Base-by-base conservation (phyloP, 2,888 invertebrate genomes). In the Actias luna region DNA sequence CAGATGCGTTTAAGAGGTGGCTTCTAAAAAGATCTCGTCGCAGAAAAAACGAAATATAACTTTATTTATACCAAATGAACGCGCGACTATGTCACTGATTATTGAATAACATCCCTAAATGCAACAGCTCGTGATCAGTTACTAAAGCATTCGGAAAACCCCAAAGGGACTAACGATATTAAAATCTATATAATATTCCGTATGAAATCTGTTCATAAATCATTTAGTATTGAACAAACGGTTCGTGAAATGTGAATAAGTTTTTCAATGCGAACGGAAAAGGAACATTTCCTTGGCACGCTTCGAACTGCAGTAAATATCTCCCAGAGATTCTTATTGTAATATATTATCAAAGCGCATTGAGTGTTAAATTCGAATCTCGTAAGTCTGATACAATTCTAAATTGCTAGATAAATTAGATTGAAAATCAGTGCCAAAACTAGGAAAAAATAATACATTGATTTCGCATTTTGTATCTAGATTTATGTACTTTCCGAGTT, bases 241-340 rank as follows among this genome's bases (percentile, higher is more conserved):
- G 12, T 55, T 18, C 29, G 39, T 61, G 29, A 61, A 61, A 61
- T 57, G 14, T 52, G 57, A 39, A 29, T 52, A 18, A 36, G 29
- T 57, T 61, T 61, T 57, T 39, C 22, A 52, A 18, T 2, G 16
- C 27, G 31, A 33, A 50, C 18, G 50, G 22, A 18, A 36, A 55
- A 35, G 63, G 69, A 68, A 68, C 74, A 67, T 71, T 76, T 63
- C 65, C 63, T 72, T 69, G 66, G 73, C 72, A 69, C 72, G 63
- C 68, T 66, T 67, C 67, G 58, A 64, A 70, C 69, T 64, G n/a
- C 61, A 65, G 52, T 42, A 68, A 67, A 42, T 31, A 25, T 12
- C 33, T 33, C 31, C 16, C 33, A 14, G 16, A 29, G 5, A 18
- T 27, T 33, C n/a, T 27, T 61, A 58, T 62, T 46, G 31, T 55